phyloP scores from a whole-genome alignment of 1,140 invertebrate genomes.

The Drosophila saltans region DNA sequence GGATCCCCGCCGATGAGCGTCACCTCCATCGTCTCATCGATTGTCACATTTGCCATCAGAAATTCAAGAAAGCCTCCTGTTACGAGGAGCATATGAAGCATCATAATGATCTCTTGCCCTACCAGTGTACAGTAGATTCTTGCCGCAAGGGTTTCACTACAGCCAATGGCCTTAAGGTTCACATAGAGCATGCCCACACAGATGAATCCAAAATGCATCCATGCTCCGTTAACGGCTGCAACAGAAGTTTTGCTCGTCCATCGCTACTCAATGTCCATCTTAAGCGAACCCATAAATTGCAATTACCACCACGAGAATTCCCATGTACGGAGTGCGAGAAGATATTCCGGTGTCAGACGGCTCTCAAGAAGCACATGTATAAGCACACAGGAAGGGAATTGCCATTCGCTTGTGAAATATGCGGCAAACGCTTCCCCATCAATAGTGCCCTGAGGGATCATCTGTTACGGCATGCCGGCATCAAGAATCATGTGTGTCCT shows the following conservation, averaged over 20 bases:
- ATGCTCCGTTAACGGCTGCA: conserved; percentile 72
- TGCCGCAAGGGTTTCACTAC: conserved; percentile 77
- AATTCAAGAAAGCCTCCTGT: conserved; percentile 73
- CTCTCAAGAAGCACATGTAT: conserved; percentile 84
- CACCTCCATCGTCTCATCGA: conserved; percentile 67
- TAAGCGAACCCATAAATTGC: conserved; percentile 73
- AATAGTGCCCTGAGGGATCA: conserved; percentile 75
- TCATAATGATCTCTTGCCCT: conserved; percentile 75
- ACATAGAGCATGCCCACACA: conserved; percentile 74
- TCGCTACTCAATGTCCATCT: conserved; percentile 75
- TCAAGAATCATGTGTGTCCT: conserved; percentile 78
- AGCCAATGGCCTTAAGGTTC: conserved; percentile 67
- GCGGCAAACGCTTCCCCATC: conserved; percentile 82
- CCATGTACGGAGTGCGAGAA: conserved; percentile 79
- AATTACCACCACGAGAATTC: conserved; percentile 55
- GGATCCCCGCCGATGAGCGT: conserved; percentile 58
- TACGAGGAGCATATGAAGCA: conserved; percentile 80
- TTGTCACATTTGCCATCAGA: conserved; percentile 82
- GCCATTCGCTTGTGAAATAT: conserved; percentile 85
- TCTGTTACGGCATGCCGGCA: conserved; percentile 75
- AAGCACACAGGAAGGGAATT: conserved; percentile 85
- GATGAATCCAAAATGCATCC: conserved; percentile 65
- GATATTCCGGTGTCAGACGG: conserved; percentile 75
- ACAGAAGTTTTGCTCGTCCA: conserved; percentile 62
- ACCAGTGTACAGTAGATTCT: conserved; percentile 70